Evolutionary conservation across 2,113 vertebrate species (phyloP).

Genomic region (Podocnemis expansa): DNA sequence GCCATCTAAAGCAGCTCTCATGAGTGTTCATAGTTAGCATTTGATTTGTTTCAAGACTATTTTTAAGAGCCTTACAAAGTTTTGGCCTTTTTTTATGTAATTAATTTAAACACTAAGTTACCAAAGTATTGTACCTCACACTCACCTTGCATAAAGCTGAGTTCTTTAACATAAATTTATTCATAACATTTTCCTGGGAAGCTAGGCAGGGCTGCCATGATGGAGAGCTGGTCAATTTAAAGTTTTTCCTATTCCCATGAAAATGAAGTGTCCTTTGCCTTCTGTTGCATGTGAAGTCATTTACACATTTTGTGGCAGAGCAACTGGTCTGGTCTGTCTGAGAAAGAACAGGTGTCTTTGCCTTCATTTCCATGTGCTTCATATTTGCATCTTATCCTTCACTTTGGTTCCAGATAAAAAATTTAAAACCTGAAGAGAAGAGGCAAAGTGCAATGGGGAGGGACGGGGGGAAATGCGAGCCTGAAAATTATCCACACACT

Average conservation of each 20-base stretch:
- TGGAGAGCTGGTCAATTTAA: constrained; percentile 29
- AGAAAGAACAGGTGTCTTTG: neutral
- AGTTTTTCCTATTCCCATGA: constrained; percentile 22
- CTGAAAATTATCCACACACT: neutral
- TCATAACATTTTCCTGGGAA: constrained; percentile 31
- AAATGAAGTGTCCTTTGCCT: constrained; percentile 7
- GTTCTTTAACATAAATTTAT: constrained; percentile 43
- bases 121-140: neutral
- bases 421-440: neutral
- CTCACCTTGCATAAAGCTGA: constrained; percentile 42
- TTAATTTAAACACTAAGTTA: neutral
- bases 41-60: neutral
- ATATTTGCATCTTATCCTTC: neutral
- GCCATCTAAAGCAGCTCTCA: neutral
- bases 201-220: neutral
- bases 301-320: neutral
- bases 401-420: neutral
- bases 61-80: neutral
- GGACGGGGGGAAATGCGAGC: neutral
- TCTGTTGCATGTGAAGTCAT: neutral
- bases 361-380: constrained; percentile 4
- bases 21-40: neutral
- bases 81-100: neutral
- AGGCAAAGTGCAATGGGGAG: neutral
- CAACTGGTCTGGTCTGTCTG: neutral